A percentile compares a stretch with the other conserved stretches of the same genome.
Conservation (phyloP, 2,113 vertebrate genomes). For the Larimichthys crocea region DNA sequence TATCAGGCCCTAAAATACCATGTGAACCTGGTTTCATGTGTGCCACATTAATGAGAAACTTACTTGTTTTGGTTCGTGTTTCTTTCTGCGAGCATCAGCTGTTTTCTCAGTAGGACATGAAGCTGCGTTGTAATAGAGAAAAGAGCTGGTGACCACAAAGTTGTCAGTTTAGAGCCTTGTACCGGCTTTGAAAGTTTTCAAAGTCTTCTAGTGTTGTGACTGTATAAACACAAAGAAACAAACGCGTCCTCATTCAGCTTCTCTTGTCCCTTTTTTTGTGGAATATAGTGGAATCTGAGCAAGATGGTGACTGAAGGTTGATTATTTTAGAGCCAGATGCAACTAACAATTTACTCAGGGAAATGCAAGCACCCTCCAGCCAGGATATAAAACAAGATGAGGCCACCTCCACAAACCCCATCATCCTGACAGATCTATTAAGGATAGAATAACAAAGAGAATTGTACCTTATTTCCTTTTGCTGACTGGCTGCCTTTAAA, state of each 20-base stretch:
- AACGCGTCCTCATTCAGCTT: not conserved
- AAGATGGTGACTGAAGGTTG: constrained; percentile 5
- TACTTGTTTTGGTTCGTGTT: constrained; percentile 1
- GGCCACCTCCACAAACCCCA: not conserved
- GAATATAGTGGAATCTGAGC: not conserved
- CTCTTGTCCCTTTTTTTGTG: not conserved
- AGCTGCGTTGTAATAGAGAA: not conserved
- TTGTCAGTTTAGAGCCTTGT: not conserved
- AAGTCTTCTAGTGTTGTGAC: not conserved
- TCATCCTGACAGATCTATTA: constrained; percentile 14
- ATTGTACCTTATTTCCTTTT: not conserved
- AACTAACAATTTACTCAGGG: constrained; percentile 16
- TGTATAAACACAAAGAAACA: not conserved
- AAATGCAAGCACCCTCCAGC: not conserved
- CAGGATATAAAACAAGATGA: not conserved
- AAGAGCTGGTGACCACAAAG: not conserved
- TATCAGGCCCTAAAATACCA: constrained; percentile 30
- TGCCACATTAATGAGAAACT: constrained; percentile 18
- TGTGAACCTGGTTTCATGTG: constrained; percentile 46
- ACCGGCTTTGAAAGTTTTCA: not conserved
- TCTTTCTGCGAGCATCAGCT: constrained; percentile 4
- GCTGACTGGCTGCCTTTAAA: not conserved
- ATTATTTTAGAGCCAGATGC: constrained; percentile 14
- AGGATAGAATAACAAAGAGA: not conserved
- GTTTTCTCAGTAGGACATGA: not conserved